Conservation (phyloP, 2,888 invertebrate genomes). For the Tetragonisca angustula region DNA sequence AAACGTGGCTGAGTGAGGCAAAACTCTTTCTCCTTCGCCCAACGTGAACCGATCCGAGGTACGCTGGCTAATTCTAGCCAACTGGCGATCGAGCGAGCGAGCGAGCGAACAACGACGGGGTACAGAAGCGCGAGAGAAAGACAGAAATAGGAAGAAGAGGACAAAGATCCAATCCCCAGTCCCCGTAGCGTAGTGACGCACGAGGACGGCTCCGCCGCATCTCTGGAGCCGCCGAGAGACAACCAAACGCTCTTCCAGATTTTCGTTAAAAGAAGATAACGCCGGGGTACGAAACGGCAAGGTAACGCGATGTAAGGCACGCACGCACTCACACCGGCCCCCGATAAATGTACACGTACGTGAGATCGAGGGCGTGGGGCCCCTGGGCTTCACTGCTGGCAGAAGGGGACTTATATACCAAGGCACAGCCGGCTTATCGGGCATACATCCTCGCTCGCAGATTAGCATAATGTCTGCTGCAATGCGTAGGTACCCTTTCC, state of each 20-base stretch:
- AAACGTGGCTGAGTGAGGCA: conserved; percentile 5
- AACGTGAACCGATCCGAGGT: neutral
- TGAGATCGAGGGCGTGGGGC: conserved; percentile 83
- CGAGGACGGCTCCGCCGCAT: conserved; percentile 15
- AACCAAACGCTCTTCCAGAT: conserved; percentile 69
- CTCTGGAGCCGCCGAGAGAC: conserved; percentile 48
- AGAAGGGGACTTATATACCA: conserved; percentile 75
- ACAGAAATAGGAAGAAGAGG: neutral
- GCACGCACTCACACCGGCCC: conserved; percentile 58
- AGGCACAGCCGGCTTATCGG: conserved; percentile 80
- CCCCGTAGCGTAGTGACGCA: conserved; percentile 9
- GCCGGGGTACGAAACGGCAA: conserved; percentile 52
- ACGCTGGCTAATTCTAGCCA: conserved; percentile 1
- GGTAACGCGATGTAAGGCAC: conserved; percentile 75
- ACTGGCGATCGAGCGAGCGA: no score
- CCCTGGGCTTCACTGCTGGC: conserved; percentile 80
- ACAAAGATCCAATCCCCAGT: conserved; percentile 26
- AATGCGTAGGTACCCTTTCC: conserved; percentile 77
- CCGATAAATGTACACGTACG: conserved; percentile 70
- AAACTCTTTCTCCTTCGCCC: no score
- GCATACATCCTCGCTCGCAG: conserved; percentile 82
- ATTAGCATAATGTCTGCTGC: conserved; percentile 83
- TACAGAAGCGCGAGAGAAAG: neutral
- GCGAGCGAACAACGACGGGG: neutral
- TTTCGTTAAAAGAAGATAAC: conserved; percentile 71